phyloP scores from a whole-genome alignment of 1,140 invertebrate species.

The Musca vetustissima region DNA sequence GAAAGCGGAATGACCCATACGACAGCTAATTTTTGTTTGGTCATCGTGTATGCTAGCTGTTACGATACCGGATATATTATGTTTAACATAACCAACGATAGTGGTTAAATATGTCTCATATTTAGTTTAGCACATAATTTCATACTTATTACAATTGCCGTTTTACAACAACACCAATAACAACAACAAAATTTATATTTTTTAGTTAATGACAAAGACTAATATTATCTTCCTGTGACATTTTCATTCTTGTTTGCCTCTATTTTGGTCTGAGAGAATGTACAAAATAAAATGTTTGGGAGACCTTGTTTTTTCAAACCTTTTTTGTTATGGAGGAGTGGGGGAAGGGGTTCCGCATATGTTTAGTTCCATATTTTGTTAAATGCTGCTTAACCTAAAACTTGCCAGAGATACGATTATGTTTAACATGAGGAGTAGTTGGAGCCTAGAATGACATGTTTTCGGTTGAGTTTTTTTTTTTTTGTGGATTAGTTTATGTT shows the following conservation, averaged over 20 bases:
- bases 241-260: slow-evolving; percentile 14
- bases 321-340: neutral
- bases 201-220: slow-evolving; percentile 55
- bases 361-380: too few species aligned
- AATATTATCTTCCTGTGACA: slow-evolving; percentile 56
- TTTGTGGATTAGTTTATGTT: too few species aligned
- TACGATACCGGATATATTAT: slow-evolving; percentile 22
- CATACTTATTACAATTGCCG: neutral
- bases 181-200: slow-evolving; percentile 30
- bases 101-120: slow-evolving; percentile 11
- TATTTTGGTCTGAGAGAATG: neutral
- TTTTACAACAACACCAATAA: slow-evolving; percentile 5
- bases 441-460: too few species aligned
- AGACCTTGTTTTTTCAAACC: slow-evolving; percentile 26
- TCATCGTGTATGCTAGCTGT: neutral
- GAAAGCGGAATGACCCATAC: neutral
- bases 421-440: too few species aligned
- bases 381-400: too few species aligned
- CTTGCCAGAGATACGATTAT: too few species aligned
- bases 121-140: neutral
- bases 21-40: neutral
- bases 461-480: too few species aligned
- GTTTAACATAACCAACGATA: slow-evolving; percentile 18
- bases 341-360: too few species aligned
- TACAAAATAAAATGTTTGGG: neutral